A percentile compares a stretch with the other conserved stretches of the same genome.
phyloP scores from a whole-genome alignment of 2,888 invertebrate genomes.

The Chrysina gloriosa region DNA sequence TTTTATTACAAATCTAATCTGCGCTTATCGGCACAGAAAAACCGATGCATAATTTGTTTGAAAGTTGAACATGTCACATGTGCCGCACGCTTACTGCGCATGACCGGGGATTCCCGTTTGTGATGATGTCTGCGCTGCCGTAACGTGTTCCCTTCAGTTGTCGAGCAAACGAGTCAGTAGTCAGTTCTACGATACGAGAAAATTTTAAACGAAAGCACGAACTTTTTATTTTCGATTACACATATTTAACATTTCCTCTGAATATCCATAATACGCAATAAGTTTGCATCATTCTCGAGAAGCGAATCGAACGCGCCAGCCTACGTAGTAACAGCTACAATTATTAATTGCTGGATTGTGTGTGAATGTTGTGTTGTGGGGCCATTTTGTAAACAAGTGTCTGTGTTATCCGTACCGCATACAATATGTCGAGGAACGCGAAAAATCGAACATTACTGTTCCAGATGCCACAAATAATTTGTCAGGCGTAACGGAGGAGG shows the following conservation, averaged over 20 bases:
- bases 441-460: conserved; percentile 50
- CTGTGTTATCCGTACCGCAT: conserved; percentile 31
- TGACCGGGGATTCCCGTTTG: conserved; percentile 60
- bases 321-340: background rate
- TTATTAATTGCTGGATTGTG: conserved; percentile 1
- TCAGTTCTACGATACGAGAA: conserved; percentile 35
- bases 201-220: conserved; percentile 37
- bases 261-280: conserved; percentile 2
- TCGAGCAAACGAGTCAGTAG: conserved; percentile 47
- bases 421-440: conserved; percentile 43
- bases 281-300: conserved; percentile 8
- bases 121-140: conserved; percentile 47
- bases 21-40: conserved; percentile 21
- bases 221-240: conserved; percentile 35
- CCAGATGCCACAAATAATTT: conserved; percentile 57
- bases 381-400: conserved; percentile 47
- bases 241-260: conserved; percentile 8
- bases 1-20: conserved; percentile 8
- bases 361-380: conserved; percentile 38
- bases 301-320: background rate
- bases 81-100: conserved; percentile 53
- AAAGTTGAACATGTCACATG: conserved; percentile 40
- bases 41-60: conserved; percentile 34
- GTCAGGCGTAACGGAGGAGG: conserved; percentile 53
- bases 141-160: conserved; percentile 50